Base-by-base conservation (phyloP, 2,888 invertebrate genomes). In the Eupithecia centaureata region DNA sequence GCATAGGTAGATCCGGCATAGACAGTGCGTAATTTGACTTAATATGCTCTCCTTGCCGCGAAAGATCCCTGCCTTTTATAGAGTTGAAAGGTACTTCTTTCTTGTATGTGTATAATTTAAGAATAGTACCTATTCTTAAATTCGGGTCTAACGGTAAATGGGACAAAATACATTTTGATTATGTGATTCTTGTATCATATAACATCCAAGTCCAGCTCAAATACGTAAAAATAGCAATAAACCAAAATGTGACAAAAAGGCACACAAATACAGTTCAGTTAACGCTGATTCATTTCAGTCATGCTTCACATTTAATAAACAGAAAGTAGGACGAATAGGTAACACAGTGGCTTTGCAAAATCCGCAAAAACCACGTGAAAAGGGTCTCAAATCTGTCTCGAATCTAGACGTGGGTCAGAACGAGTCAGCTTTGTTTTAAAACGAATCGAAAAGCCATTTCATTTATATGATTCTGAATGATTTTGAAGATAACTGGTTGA, bases 351-450 rank as follows among this genome's bases (percentile, higher is more conserved):
- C 73, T 74, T 71, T 69, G 70, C 64, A 56, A 74, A 72, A 72
- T 75, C 71, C 68, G 69, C 73, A 76, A 74, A 77, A 76, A 75
- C 69, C 52, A 70, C 30, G 63, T 74, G 75, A 76, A 76, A 76
- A 76, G 75, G 76, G 74, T 72, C 66, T 71, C 61, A 70, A 72
- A 74, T 67, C 71, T 70, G 73, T 70, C 70, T 69, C 57, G 68
- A 71, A 74, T 68, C 72, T 74, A 76, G 73, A 75, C 73, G 56
- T 60, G 67, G 67, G 65, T 68, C 63, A 68, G 61, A 47, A 52
- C 47, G 58, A 61, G 68, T 51, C 67, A 65, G 66, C 67, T 70
- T 66, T 65, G 56, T 60, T 28, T 52, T 72, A 42, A 63, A 65
- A 63, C 42, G 62, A 70, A 71, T 71, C 70, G 68, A 51, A 38